Base-by-base conservation (phyloP, 2,113 vertebrate species). In the Pseudorectes ferrugineus region DNA sequence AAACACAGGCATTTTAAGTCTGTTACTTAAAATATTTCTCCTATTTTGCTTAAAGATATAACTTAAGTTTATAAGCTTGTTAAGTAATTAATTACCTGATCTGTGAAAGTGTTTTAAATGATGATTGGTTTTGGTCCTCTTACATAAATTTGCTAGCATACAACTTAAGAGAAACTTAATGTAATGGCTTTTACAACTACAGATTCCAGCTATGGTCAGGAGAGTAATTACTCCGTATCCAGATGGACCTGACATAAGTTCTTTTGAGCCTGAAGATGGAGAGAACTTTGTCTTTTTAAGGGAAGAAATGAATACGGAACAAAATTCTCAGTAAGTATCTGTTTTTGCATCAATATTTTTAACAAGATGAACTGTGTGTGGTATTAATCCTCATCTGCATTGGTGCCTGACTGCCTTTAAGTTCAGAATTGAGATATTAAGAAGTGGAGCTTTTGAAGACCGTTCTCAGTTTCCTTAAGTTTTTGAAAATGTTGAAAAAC, bases 181-280 rank as follows among this genome's bases (percentile, higher is more conserved):
- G 14, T 88, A 48, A 70, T 0, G 2, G 26, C 88, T 95, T 96
- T 72, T 95, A n/a, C 89, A 94, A 91, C 51, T 97, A 7, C 45
- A 99, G 99, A 99, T 99, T 97, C 99, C 99, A 52, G 99, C 99
- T 77, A 99, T 99, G 99, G 98, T 99, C 83, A 99, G 97, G 89
- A 98, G 99, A 84, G 67, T 99, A 48, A 99, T 99, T 96, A 99
- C 99, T 28, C 99, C 99, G 0, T 99, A 99, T 94, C 98, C 98
- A 46, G 98, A 97, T 92, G 98, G 98, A 85, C 99, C 99, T 91
- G 98, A 99, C 96, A 98, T 99, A 91, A 99, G 98, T 92, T 95
- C 94, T 74, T 98, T 99, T 79, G 98, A 98, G 38, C 95, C 98
- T 71, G 98, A 98, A 77, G 98, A 98, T 89, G 95, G 98, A 91